Conservation (phyloP, 2,113 vertebrate genomes). For the Pelusios castaneus region DNA sequence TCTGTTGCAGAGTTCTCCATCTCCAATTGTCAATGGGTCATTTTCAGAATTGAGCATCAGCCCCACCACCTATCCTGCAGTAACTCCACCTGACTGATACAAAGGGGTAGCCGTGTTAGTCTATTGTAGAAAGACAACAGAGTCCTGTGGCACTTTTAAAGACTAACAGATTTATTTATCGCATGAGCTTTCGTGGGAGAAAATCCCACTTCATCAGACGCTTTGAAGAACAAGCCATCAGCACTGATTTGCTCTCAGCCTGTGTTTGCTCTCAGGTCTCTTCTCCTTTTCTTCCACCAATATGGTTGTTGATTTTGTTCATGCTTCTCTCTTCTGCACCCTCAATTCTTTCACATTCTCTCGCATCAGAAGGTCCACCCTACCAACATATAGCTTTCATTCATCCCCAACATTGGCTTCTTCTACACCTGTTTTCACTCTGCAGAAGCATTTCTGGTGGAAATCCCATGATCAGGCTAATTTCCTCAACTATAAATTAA, state of each 20-base stretch:
- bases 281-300: neutral
- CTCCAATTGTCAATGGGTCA: neutral
- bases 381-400: neutral
- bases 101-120: too few relatives aligned
- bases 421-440: neutral
- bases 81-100: neutral
- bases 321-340: fast-evolving
- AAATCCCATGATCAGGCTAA: neutral
- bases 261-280: neutral
- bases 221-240: too few relatives aligned
- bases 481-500: neutral
- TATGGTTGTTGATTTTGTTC: neutral
- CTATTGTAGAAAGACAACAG: too few relatives aligned
- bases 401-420: neutral
- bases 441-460: neutral
- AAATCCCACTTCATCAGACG: too few relatives aligned
- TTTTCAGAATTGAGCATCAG: neutral
- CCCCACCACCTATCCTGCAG: neutral
- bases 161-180: too few relatives aligned
- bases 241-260: neutral
- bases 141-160: too few relatives aligned
- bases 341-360: neutral
- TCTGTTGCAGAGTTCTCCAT: neutral
- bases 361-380: neutral
- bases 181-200: too few relatives aligned